A percentile compares a stretch with the other conserved stretches of the same genome.
Conservation (phyloP, 2,113 vertebrate genomes). For the Mirounga angustirostris region DNA sequence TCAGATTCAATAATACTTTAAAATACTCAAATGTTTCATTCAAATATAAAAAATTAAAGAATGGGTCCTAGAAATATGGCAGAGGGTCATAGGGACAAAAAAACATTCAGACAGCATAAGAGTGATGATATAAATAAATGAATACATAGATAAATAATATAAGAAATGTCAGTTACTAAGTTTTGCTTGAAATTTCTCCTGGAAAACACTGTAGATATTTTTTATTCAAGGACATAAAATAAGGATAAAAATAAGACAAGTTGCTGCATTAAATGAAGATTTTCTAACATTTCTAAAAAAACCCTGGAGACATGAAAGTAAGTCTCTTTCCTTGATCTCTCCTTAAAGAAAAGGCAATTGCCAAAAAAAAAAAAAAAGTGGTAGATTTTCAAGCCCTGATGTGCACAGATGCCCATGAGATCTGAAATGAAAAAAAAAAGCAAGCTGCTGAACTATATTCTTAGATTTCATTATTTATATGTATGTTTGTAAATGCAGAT, state of each 20-base stretch:
- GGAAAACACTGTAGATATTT: not conserved
- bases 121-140: not conserved
- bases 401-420: not conserved
- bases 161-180: conserved; percentile 9
- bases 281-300: conserved; percentile 41
- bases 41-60: not conserved
- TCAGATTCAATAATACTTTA: not conserved
- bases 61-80: not conserved
- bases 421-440: not conserved
- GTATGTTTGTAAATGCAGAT: conserved; percentile 40
- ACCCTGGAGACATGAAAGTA: not conserved
- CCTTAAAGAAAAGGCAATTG: conserved; percentile 30
- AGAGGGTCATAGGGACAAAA: not conserved
- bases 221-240: conserved; percentile 53
- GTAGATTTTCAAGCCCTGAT: conserved; percentile 1
- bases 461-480: conserved; percentile 50
- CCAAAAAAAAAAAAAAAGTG: not conserved
- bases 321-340: conserved; percentile 8
- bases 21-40: conserved; percentile 23
- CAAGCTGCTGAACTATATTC: not conserved
- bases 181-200: conserved; percentile 33
- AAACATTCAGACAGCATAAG: not conserved
- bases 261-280: conserved; percentile 8
- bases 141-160: not conserved
- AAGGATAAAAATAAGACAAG: conserved; percentile 53